Evolutionary conservation across 2,113 vertebrate genomes (phyloP).

Genomic region (Mastomys coucha): DNA sequence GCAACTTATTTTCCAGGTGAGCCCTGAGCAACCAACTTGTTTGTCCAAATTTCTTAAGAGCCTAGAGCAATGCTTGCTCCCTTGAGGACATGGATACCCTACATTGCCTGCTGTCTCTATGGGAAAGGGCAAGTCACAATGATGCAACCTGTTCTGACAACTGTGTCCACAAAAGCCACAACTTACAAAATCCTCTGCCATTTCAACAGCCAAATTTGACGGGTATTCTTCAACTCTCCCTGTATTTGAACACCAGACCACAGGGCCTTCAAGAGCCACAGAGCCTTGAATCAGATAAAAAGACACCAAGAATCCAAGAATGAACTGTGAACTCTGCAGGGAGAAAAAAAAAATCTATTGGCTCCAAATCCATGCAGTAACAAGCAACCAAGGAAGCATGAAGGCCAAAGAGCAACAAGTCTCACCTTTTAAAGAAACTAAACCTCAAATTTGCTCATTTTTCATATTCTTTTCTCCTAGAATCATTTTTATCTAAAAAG

Average conservation of each 20-base stretch:
- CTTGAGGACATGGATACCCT: neutral
- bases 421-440: neutral
- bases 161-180: neutral
- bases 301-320: neutral
- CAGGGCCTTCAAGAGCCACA: neutral
- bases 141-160: slow-evolving; percentile 45
- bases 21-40: slow-evolving; percentile 9
- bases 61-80: neutral
- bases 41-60: slow-evolving; percentile 37
- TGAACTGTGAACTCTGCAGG: neutral
- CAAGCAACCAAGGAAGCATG: neutral
- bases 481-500: slow-evolving; percentile 32
- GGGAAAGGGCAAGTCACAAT: neutral
- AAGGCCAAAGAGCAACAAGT: neutral
- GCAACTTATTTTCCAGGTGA: neutral
- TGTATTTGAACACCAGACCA: neutral
- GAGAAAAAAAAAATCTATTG: neutral
- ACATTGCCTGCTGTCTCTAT: slow-evolving; percentile 23
- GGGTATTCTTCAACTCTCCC: neutral
- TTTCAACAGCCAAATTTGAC: slow-evolving; percentile 8
- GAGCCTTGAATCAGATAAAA: neutral
- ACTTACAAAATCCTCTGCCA: slow-evolving; percentile 13
- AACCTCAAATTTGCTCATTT: neutral
- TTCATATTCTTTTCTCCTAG: slow-evolving; percentile 21
- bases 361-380: neutral